Conservation (phyloP, 2,888 invertebrate genomes). For the Yponomeuta plumbellus region DNA sequence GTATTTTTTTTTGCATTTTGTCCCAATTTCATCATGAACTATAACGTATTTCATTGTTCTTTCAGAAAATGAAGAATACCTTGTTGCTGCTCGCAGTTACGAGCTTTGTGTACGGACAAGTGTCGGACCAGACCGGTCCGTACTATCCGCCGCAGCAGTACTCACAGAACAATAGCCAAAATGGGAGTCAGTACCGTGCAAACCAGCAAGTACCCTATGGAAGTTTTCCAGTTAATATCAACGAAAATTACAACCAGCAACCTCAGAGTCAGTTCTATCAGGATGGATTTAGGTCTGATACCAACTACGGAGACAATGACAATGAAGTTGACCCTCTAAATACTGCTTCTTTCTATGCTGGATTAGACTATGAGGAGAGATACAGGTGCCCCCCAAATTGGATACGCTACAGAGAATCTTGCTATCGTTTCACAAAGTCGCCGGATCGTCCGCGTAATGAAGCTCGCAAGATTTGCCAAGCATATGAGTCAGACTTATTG, state of each 20-base stretch:
- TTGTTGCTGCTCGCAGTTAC: conserved; percentile 47
- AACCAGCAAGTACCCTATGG: conserved; percentile 61
- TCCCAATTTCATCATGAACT: background rate
- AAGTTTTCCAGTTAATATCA: conserved; percentile 62
- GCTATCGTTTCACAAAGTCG: conserved; percentile 93
- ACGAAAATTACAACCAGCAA: conserved; percentile 49
- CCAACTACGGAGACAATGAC: conserved; percentile 44
- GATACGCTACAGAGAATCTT: conserved; percentile 87
- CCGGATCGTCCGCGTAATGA: conserved; percentile 88
- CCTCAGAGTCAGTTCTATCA: conserved; percentile 65
- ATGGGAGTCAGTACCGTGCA: conserved; percentile 48
- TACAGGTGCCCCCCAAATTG: conserved; percentile 89
- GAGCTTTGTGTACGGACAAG: conserved; percentile 50
- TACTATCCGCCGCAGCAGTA: conserved; percentile 47
- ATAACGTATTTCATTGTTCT: conserved; percentile 16
- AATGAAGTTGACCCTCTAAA: conserved; percentile 61
- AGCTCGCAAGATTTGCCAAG: conserved; percentile 89
- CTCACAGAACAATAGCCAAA: conserved; percentile 41
- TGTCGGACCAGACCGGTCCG: conserved; percentile 41
- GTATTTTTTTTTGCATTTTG: background rate
- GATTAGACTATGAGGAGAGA: conserved; percentile 61
- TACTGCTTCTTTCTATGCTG: conserved; percentile 58
- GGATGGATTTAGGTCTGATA: conserved; percentile 49
- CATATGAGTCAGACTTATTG: conserved; percentile 87
- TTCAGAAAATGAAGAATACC: conserved; percentile 50